Percentiles rank a stretch among this genome's conserved stretches.
Conservation (phyloP, 2,113 vertebrate species). For the Zosterops hypoxanthus region DNA sequence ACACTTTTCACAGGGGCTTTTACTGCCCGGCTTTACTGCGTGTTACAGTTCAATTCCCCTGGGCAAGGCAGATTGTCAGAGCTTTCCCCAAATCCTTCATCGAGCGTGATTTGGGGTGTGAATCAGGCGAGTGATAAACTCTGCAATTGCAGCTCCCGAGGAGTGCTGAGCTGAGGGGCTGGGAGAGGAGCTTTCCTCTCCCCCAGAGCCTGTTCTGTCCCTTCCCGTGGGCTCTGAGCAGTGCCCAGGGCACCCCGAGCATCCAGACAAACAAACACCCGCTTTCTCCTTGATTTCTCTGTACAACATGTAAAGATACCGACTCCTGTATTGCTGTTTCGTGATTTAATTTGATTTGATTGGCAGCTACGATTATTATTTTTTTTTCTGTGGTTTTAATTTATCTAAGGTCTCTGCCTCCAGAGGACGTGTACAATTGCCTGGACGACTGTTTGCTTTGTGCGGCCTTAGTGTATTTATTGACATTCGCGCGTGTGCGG, state of each 20-base stretch:
- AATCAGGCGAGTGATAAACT: not conserved
- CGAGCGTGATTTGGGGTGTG: not conserved
- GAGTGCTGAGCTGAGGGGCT: not conserved
- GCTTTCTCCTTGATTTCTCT: not conserved
- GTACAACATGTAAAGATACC: constrained; percentile 70
- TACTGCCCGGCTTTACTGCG: not conserved
- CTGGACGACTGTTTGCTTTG: constrained; percentile 75
- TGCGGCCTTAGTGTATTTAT: constrained; percentile 80
- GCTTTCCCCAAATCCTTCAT: not conserved
- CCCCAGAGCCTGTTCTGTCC: not conserved
- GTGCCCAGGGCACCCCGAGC: not conserved
- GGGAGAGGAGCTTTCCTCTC: not conserved
- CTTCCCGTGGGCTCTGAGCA: not conserved
- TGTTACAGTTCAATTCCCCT: not conserved
- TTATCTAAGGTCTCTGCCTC: constrained; percentile 76
- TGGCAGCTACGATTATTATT: constrained; percentile 76
- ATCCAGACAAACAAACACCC: not conserved
- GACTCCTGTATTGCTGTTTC: constrained; percentile 68
- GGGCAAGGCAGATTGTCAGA: not conserved
- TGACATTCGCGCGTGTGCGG: constrained; percentile 72
- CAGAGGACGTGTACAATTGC: constrained; percentile 77
- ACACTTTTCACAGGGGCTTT: not conserved
- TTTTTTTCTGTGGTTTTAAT: constrained; percentile 76
- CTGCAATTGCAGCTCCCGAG: not conserved
- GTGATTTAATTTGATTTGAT: constrained; percentile 73